phyloP scores from a whole-genome alignment of 2,113 vertebrate species.

The Phocoena phocoena region DNA sequence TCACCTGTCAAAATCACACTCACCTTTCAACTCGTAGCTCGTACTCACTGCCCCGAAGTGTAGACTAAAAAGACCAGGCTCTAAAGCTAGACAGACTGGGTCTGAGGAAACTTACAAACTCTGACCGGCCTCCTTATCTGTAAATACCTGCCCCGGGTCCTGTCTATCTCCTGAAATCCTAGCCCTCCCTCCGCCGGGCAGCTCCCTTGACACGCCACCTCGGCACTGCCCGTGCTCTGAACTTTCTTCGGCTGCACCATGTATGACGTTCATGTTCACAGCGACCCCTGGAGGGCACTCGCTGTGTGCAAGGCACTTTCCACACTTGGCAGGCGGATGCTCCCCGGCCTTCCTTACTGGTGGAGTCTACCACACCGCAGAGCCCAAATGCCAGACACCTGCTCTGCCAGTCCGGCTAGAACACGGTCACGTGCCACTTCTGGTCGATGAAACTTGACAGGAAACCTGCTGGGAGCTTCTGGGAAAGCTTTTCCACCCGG shows the following conservation, averaged over 20 bases:
- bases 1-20: not conserved
- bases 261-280: fast-evolving
- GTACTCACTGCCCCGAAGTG: not conserved
- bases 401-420: not conserved
- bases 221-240: not conserved
- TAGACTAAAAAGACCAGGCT: not conserved
- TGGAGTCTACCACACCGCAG: not conserved
- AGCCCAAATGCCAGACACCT: not conserved
- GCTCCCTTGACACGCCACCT: not conserved
- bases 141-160: not conserved
- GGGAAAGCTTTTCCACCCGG: not conserved
- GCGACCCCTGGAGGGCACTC: not conserved
- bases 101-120: not conserved
- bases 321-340: fast-evolving
- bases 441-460: not conserved
- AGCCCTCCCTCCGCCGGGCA: not conserved
- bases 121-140: not conserved
- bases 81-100: not conserved
- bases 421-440: not conserved
- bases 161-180: not conserved
- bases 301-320: not conserved
- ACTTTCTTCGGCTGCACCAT: fast-evolving
- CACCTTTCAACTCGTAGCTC: not conserved
- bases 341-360: not conserved
- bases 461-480: not conserved